Base-by-base conservation (phyloP, 2,888 invertebrate genomes). In the Phortica okadai region DNA sequence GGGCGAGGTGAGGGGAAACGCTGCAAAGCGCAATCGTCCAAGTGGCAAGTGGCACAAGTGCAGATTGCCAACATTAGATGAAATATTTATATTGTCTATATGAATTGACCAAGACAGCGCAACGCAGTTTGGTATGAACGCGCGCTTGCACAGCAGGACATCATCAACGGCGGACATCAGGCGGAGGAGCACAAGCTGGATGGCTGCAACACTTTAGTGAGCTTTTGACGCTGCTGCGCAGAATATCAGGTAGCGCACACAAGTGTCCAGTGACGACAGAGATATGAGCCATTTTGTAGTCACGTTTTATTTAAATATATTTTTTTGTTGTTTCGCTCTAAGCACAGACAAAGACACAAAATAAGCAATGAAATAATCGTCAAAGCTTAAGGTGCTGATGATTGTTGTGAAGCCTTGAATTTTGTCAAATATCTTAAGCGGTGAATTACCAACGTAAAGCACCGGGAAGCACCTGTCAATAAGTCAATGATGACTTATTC, bases 1-100 rank as follows among this genome's bases (percentile, higher is more conserved):
- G 0, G 21, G 21, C 21, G 21, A 21, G 21, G 21, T 0, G 21
- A 21, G 21, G 21, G 64, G 59, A 1, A 59, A 59, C 7, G 8
- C 16, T 14, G 11, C 8, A n/a, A 58, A 45, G 10, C 8, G 50
- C 50, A 50, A 50, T 50, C 41, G n/a, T 62, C 62, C 33, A 62
- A 50, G 78, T 77, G 77, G 80, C 82, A 78, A 82, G 82, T 83
- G 86, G 84, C 86, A 86, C 90, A 90, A 89, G 89, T 90, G 89
- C 89, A 89, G 90, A 89, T 89, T 87, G 84, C 84, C 82, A 90
- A 82, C 87, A 85, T 89, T 85, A 89, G 90, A 89, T 89, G 89
- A 89, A 89, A 88, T 89, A 87, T 89, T 88, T 87, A 86, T 86
- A 88, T 85, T 88, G 88, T 88, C 89, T 84, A 87, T 89, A 88